Evolutionary conservation across 2,797 vertebrate species (phyloP).

Genomic region (Tapirus indicus): DNA sequence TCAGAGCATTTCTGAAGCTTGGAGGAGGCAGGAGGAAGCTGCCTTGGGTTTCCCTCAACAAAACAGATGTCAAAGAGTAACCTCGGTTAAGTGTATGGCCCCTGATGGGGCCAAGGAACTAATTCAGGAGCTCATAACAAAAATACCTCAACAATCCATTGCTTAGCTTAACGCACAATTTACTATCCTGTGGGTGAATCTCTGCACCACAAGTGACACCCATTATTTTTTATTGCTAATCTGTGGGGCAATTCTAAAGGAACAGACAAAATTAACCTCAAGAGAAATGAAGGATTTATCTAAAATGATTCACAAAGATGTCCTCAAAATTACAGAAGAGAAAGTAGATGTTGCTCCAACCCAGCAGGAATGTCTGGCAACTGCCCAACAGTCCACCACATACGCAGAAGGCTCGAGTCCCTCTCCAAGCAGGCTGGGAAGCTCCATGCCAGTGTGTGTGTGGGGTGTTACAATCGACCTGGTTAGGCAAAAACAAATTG

Average conservation of each 20-base stretch:
- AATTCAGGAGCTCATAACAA: not conserved
- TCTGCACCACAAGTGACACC: not conserved
- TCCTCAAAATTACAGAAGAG: constrained; percentile 54
- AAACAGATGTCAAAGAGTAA: constrained; percentile 43
- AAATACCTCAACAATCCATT: not conserved
- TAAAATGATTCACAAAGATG: constrained; percentile 48
- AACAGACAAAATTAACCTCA: constrained; percentile 57
- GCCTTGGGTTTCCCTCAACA: not conserved
- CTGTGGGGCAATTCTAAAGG: constrained; percentile 39
- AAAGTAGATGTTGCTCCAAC: not conserved
- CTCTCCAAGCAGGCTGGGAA: not conserved
- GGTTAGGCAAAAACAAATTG: constrained; percentile 17
- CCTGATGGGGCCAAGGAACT: not conserved
- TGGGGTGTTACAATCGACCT: not conserved
- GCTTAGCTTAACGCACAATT: not conserved
- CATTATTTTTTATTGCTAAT: constrained; percentile 36
- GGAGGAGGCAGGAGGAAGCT: not conserved
- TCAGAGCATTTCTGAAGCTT: not conserved
- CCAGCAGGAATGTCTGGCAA: constrained; percentile 19
- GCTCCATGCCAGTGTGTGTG: not conserved
- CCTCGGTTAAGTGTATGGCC: not conserved
- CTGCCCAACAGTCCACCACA: not conserved
- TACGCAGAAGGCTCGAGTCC: not conserved
- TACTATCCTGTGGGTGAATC: not conserved
- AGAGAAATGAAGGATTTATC: constrained; percentile 58